Conservation (phyloP, 2,888 invertebrate genomes). For the Leucophenga maculata region DNA sequence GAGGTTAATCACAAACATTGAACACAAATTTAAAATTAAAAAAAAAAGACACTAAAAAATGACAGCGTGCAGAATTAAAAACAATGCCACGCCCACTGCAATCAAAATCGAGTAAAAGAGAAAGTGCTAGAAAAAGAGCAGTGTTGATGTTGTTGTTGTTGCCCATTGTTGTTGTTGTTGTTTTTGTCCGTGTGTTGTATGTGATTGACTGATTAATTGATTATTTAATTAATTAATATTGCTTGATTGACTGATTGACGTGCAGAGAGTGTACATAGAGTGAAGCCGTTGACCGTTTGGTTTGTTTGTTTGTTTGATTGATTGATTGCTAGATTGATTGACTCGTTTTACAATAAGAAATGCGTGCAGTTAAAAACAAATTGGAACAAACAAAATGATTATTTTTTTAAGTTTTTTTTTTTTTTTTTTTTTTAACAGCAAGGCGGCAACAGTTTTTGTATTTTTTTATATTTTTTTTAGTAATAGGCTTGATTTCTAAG, state of each 20-base stretch:
- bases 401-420: neutral
- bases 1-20: neutral
- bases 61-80: constrained; percentile 15
- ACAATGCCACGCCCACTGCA: neutral
- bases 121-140: constrained; percentile 20
- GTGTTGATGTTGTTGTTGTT: constrained; percentile 5
- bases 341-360: constrained; percentile 17
- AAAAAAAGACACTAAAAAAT: constrained; percentile 27
- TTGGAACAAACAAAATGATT: constrained; percentile 17
- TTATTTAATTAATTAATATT: neutral
- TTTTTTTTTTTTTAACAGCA: constrained; percentile 37
- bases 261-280: too few species aligned
- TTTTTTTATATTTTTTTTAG: neutral
- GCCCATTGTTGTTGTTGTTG: neutral
- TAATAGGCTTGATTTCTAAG: neutral
- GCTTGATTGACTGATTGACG: neutral
- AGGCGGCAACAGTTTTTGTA: constrained; percentile 39
- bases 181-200: constrained; percentile 28
- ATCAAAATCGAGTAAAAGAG: constrained; percentile 28
- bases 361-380: constrained; percentile 16
- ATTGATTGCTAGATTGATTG: constrained; percentile 33
- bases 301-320: constrained; percentile 7
- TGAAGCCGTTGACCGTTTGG: neutral
- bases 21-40: constrained; percentile 6
- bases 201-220: constrained; percentile 11